Evolutionary conservation across 1,140 invertebrate species (phyloP), one percentile per base, ranked within the genome.

Genomic region (Brachionus asplanchnoidis): DNA sequence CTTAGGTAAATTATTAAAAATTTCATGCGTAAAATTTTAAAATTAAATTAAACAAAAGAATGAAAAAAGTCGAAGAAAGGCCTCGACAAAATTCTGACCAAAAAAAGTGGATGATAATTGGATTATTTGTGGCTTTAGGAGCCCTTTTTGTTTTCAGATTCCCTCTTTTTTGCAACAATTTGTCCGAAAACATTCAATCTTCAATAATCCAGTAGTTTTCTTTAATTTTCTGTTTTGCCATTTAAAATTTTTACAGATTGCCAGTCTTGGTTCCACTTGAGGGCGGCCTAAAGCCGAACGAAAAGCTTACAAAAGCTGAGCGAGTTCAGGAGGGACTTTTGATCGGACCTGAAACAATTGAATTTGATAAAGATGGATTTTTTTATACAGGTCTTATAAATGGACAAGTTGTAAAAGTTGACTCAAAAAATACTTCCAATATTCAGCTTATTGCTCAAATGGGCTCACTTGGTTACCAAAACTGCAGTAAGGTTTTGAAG

Each of bases 261-360:
- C 53, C 53, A 60, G 28, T 1, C 6, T 42, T 82, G 20, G 53
- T 60, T 14, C n/a, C 28, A 36, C 20, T 82, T 17, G 53, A 65
- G 36, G 53, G 53, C 6, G 42, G 60, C 14, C 14, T 82, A 26
- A 65, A 20, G 7, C 79, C 79, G 11, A 82, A 82, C 26, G 26
- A 82, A 28, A 36, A 44, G 20, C 28, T 82, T 3, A 20, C 53
- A 44, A 60, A 68, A 42, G 79, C 79, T 8, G 9, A 20, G 4
- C 14, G 26, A 23, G 20, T 82, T 17, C 23, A 40, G 11, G 3
- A 82, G 26, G 20, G 42, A 46, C 20, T 44, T 7, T 56, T 82
- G n/a, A 42, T 60, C 3, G 79, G 79, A 40, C 79, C 79, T 36
- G 79, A 82, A 40, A 82, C 50, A 11, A 65, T 82, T 46, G 79